phyloP scores from a whole-genome alignment of 2,888 invertebrate species.

The Nomada ruficornis region DNA sequence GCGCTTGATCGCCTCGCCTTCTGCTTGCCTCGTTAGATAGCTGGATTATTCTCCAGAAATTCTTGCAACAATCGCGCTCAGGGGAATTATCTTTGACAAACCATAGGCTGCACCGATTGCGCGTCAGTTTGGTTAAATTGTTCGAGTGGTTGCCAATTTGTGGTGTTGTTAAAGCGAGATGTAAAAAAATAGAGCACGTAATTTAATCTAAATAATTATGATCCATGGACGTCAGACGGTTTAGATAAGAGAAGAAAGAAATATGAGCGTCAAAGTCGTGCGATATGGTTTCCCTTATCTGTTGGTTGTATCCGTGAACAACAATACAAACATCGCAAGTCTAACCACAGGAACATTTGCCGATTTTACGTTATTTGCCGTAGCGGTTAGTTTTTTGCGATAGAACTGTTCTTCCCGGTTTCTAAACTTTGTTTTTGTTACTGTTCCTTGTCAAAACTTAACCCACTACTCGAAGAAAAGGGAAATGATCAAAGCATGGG shows the following conservation, averaged over 20 bases:
- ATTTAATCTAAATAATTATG: background rate
- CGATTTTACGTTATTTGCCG: background rate
- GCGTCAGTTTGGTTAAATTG: background rate
- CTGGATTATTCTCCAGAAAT: background rate
- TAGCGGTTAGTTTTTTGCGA: background rate
- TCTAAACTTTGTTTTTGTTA: background rate
- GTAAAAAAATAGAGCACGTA: too few relatives aligned
- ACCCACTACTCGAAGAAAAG: too few relatives aligned
- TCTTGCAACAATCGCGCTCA: background rate
- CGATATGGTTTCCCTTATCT: background rate
- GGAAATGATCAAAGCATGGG: background rate
- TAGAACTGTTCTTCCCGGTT: background rate
- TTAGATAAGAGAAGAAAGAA: background rate
- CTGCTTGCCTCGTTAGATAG: background rate
- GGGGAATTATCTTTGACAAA: background rate
- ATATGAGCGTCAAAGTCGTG: background rate
- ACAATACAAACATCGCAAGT: background rate
- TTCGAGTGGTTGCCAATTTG: background rate
- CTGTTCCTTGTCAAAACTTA: too few relatives aligned
- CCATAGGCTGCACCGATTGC: background rate
- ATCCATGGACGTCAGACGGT: background rate
- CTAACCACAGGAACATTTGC: background rate
- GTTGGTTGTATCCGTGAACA: background rate
- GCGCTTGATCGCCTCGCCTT: slow-evolving; percentile 28
- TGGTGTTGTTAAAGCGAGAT: background rate